Percentiles rank a stretch among this genome's conserved stretches.
phyloP scores from a whole-genome alignment of 2,888 invertebrate species.

The Caenorhabditis zanzibari region DNA sequence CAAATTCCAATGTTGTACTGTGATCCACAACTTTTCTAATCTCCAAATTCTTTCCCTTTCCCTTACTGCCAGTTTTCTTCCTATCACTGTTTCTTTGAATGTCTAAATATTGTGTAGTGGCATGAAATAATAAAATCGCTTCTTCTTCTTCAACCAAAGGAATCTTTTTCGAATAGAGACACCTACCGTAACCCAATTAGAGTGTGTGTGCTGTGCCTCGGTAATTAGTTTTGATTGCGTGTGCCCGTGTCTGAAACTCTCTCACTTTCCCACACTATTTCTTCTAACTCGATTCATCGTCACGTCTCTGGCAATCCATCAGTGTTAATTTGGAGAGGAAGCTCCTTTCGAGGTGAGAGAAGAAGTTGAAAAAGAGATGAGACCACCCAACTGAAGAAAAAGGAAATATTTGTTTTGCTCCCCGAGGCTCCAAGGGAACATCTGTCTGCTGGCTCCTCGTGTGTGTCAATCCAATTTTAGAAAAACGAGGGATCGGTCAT shows the following conservation, averaged over 20 bases:
- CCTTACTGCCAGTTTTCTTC: neutral
- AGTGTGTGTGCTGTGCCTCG: constrained; percentile 6
- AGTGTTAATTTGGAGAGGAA: constrained; percentile 53
- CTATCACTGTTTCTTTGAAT: neutral
- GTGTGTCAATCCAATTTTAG: constrained; percentile 52
- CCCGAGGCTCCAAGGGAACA: constrained; percentile 19
- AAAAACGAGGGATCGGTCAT: constrained; percentile 44
- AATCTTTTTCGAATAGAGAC: constrained; percentile 17
- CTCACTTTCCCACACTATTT: constrained; percentile 23
- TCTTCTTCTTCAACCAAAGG: neutral
- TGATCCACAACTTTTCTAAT: constrained; percentile 35
- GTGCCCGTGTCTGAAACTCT: constrained; percentile 32
- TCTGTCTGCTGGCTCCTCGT: constrained; percentile 10
- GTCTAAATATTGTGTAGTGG: constrained; percentile 26
- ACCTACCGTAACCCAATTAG: constrained; percentile 62
- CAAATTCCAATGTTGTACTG: constrained; percentile 55
- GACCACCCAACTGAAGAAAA: constrained; percentile 12
- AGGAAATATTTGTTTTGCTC: constrained; percentile 40
- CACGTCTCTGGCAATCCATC: constrained; percentile 57
- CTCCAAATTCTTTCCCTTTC: neutral
- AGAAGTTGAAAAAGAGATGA: neutral
- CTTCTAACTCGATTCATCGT: constrained; percentile 55
- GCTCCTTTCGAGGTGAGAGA: constrained; percentile 22
- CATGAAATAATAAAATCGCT: constrained; percentile 36
- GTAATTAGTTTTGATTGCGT: constrained; percentile 59